phyloP scores from a whole-genome alignment of 2,888 invertebrate species.

The Ernsta delagoae region DNA sequence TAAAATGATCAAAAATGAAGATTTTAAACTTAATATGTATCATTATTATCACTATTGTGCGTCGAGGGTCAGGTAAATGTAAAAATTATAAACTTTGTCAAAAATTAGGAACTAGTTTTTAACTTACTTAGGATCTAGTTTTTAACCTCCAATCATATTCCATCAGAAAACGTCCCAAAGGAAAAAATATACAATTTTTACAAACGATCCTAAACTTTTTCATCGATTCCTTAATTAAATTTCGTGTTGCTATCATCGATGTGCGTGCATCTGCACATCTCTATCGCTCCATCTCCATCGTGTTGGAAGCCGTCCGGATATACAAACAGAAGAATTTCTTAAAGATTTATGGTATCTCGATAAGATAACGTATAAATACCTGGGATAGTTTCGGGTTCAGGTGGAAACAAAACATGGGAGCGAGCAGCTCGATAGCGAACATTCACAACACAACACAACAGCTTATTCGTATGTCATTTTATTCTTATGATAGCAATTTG shows the following conservation, averaged over 20 bases:
- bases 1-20: too few species aligned
- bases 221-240: slow-evolving; percentile 24
- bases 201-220: slow-evolving; percentile 18
- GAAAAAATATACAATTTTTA: slow-evolving; percentile 6
- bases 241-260: slow-evolving; percentile 1
- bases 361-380: slow-evolving; percentile 20
- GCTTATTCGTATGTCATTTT: too few species aligned
- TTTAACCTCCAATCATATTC: too few species aligned
- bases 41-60: too few species aligned
- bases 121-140: too few species aligned
- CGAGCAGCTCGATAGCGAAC: not conserved
- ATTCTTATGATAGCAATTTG: too few species aligned
- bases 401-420: not conserved
- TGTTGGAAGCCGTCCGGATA: slow-evolving; percentile 6
- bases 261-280: slow-evolving; percentile 32
- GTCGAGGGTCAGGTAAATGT: too few species aligned
- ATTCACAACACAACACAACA: too few species aligned
- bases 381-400: slow-evolving; percentile 19
- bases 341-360: slow-evolving; percentile 23
- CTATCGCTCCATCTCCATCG: slow-evolving; percentile 29
- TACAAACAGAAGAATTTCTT: slow-evolving; percentile 22
- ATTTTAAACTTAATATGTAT: too few species aligned
- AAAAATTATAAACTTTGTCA: too few species aligned
- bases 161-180: not conserved
- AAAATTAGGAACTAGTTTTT: too few species aligned